These are phyloP conservation scores for Dryobates pubescens DNA, from an alignment of 2,797 vertebrate genomes.

Conservation along the genomic window DNA sequence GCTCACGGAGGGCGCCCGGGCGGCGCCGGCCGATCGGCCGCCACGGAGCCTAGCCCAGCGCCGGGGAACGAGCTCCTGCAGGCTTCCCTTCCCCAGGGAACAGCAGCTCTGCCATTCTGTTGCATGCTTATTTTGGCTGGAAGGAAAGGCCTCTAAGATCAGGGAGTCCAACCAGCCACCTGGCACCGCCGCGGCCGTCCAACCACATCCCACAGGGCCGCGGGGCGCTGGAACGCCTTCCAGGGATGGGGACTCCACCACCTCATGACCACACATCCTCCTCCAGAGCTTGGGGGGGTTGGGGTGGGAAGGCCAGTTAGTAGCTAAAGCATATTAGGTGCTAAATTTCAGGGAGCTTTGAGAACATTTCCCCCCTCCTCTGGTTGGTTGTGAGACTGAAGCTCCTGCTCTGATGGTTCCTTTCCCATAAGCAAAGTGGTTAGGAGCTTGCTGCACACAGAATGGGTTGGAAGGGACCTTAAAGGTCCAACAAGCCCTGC, in stretches of 20 bases:
- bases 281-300: not conserved
- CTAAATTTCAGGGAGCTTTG: not conserved
- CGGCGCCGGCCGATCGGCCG: not conserved
- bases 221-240: too few relatives aligned
- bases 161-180: too few relatives aligned
- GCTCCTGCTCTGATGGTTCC: not conserved
- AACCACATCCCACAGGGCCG: too few relatives aligned
- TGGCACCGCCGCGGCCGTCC: too few relatives aligned
- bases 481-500: too few relatives aligned
- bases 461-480: too few relatives aligned
- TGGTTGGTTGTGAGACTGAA: not conserved
- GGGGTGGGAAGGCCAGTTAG: not conserved
- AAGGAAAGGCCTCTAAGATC: too few relatives aligned
- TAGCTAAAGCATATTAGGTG: constrained; percentile 1
- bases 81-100: not conserved
- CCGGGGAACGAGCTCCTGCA: not conserved
- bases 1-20: not conserved
- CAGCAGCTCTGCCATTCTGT: not conserved
- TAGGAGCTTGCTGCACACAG: not conserved
- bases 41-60: not conserved
- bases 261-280: not conserved
- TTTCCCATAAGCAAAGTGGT: not conserved
- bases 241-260: too few relatives aligned
- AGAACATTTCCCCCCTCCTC: not conserved
- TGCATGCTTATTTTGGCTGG: too few relatives aligned